These are phyloP conservation scores for Hetaerina titia DNA, from an alignment of 2,888 invertebrate species.

Conservation along the genomic window DNA sequence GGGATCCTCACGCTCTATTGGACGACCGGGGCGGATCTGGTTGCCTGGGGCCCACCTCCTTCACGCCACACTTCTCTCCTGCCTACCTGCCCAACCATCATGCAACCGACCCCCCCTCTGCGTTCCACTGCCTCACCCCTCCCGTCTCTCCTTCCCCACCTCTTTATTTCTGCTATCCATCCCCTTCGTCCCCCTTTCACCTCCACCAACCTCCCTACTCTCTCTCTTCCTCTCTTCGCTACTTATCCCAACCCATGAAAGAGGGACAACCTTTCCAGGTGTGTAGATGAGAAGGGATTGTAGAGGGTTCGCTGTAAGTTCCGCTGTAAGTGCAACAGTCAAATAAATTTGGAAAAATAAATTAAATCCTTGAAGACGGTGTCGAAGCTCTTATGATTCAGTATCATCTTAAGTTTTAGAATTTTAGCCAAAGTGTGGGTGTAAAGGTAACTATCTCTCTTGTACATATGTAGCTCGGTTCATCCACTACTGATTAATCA, in stretches of 20 bases:
- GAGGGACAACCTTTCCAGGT: not conserved
- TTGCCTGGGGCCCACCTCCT: constrained; percentile 59
- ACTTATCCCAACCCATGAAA: not conserved
- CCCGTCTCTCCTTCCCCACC: not conserved
- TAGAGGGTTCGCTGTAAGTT: not conserved
- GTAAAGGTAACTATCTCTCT: no score
- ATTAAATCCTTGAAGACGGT: no score
- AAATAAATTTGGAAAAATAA: no score
- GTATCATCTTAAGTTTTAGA: no score
- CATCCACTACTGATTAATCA: no score
- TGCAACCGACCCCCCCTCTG: not conserved
- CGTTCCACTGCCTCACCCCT: not conserved
- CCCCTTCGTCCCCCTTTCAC: not conserved
- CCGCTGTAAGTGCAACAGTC: no score
- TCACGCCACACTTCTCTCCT: not conserved
- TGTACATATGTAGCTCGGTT: no score
- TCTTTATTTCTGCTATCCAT: constrained; percentile 2
- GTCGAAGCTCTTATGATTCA: no score
- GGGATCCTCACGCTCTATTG: constrained; percentile 63
- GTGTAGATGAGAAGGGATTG: not conserved
- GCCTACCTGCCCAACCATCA: not conserved
- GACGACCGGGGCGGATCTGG: constrained; percentile 59
- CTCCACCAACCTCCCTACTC: not conserved
- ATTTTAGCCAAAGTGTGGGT: no score
- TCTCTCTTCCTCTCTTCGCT: not conserved